Percentiles rank a stretch among this genome's conserved stretches.
These are phyloP conservation scores for Tupiocoris notatus DNA, from an alignment of 2,888 invertebrate species.

Conservation along the genomic window DNA sequence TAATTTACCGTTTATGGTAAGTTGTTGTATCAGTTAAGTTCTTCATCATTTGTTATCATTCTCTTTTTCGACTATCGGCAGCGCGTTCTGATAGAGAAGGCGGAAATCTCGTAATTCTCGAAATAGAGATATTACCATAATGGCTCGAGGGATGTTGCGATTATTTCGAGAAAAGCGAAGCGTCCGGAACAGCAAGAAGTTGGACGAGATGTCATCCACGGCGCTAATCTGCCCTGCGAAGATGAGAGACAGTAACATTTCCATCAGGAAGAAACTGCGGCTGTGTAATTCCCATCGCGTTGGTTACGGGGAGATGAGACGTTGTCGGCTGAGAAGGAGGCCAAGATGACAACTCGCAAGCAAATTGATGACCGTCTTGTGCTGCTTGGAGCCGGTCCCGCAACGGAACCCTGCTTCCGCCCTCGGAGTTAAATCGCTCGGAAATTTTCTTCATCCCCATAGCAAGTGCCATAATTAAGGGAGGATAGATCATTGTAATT, in stretches of 20 bases:
- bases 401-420: conserved; percentile 7
- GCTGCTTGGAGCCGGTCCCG: conserved; percentile 4
- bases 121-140: neutral
- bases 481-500: conserved; percentile 32
- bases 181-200: neutral
- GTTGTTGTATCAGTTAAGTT: no score
- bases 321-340: neutral
- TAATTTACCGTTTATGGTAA: no score
- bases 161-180: neutral
- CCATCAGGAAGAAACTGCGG: conserved; percentile 36
- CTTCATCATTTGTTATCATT: no score
- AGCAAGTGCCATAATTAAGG: conserved; percentile 39
- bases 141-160: neutral
- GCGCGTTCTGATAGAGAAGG: no score
- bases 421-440: conserved; percentile 35
- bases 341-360: conserved; percentile 31
- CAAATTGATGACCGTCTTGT: conserved; percentile 38
- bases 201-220: neutral
- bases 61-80: no score
- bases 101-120: no score
- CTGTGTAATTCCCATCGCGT: conserved; percentile 22
- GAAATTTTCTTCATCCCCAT: conserved; percentile 34
- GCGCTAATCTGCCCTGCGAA: conserved; percentile 1
- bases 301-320: neutral
- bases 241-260: conserved; percentile 27